A percentile compares a stretch with the other conserved stretches of the same genome.
Conservation (phyloP, 2,888 invertebrate genomes). For the Apamea epomidion region DNA sequence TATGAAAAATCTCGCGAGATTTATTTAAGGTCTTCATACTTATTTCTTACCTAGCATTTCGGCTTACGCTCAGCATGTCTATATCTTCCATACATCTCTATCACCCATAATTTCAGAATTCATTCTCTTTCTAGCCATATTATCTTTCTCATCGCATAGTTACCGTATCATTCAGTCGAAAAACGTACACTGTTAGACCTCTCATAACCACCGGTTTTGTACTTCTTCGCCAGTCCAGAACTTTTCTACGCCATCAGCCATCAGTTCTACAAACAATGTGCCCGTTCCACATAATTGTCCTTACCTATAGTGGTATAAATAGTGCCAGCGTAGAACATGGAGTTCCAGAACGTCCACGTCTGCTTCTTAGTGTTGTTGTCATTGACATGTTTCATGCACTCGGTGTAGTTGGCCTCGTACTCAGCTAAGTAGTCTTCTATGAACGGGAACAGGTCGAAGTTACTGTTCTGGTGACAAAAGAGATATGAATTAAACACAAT, state of each 20-base stretch:
- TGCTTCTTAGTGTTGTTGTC: conserved; percentile 86
- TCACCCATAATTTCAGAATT: background rate
- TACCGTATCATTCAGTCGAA: too few species aligned
- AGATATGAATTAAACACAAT: background rate
- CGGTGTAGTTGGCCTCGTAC: conserved; percentile 90
- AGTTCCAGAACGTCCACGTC: conserved; percentile 96
- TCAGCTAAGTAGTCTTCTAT: conserved; percentile 76
- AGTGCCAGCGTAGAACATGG: conserved; percentile 96
- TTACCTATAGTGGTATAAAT: conserved; percentile 97
- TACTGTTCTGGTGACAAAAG: conserved; percentile 67
- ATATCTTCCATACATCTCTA: background rate
- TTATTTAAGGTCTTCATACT: background rate
- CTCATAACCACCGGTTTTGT: background rate
- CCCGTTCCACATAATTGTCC: background rate
- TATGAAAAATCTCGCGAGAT: too few species aligned
- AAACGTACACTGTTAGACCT: too few species aligned
- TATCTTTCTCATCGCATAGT: background rate
- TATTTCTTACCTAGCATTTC: background rate
- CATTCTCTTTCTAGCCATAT: background rate
- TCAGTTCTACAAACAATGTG: background rate
- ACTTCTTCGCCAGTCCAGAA: background rate
- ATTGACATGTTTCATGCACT: conserved; percentile 84
- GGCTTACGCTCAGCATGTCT: background rate
- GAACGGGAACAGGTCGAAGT: conserved; percentile 69
- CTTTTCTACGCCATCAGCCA: background rate